Percentiles rank a stretch among this genome's conserved stretches.
These are phyloP conservation scores for Drosophila macrospina DNA, from an alignment of 2,888 invertebrate genomes.

Conservation along the genomic window DNA sequence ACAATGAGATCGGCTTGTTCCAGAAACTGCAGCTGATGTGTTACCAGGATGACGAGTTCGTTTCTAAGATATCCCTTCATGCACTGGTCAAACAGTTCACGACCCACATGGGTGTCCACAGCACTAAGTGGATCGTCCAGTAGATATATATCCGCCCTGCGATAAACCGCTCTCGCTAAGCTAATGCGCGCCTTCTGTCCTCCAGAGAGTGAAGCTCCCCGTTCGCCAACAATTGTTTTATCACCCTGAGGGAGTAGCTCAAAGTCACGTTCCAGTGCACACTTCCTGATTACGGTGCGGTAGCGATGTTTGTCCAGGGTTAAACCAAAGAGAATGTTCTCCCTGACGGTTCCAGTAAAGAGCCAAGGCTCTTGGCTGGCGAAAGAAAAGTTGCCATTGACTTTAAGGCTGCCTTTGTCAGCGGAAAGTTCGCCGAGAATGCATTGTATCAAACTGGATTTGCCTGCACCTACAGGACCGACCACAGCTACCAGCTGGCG, in stretches of 20 bases:
- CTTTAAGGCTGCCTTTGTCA: slow-evolving; percentile 86
- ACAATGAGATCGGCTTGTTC: slow-evolving; percentile 87
- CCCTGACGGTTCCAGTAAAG: slow-evolving; percentile 88
- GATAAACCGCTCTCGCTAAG: slow-evolving; percentile 94
- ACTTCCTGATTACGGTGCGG: slow-evolving; percentile 86
- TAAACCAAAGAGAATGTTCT: slow-evolving; percentile 88
- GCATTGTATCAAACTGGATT: slow-evolving; percentile 86
- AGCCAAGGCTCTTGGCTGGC: slow-evolving; percentile 94
- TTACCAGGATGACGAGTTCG: slow-evolving; percentile 91
- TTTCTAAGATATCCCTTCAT: slow-evolving; percentile 86
- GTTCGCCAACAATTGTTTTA: slow-evolving; percentile 90
- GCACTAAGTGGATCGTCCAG: slow-evolving; percentile 96
- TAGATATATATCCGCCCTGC: slow-evolving; percentile 93
- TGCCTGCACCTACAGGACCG: slow-evolving; percentile 90
- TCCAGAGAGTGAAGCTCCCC: slow-evolving; percentile 93
- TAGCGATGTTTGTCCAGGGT: slow-evolving; percentile 87
- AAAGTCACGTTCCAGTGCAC: slow-evolving; percentile 87
- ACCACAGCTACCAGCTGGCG: slow-evolving; percentile 89
- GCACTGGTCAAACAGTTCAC: slow-evolving; percentile 92
- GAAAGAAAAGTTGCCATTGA: slow-evolving; percentile 89
- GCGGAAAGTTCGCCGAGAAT: slow-evolving; percentile 86
- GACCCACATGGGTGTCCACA: slow-evolving; percentile 95
- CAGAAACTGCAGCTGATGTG: slow-evolving; percentile 93
- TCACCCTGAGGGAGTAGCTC: slow-evolving; percentile 87
- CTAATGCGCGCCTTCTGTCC: slow-evolving; percentile 95